phyloP scores from a whole-genome alignment of 2,797 vertebrate species.

The Rhodeus uyekii region DNA sequence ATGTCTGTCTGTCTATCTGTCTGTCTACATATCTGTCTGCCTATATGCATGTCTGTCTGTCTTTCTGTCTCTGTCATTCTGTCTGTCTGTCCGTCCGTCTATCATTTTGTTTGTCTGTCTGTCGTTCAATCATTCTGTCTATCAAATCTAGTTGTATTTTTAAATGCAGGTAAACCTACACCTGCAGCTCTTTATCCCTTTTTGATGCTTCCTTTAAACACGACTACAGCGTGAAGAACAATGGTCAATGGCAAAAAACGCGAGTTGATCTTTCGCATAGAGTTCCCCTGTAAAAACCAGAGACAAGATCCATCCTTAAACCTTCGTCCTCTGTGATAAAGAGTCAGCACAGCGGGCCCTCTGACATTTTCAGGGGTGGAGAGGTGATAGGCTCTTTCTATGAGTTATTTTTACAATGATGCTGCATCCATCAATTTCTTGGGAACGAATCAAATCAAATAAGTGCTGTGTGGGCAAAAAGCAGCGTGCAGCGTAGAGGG shows the following conservation, averaged over 20 bases:
- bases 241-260: neutral
- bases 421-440: conserved; percentile 39
- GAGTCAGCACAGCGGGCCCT: conserved; percentile 1
- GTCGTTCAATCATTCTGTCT: no score
- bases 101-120: fast-evolving
- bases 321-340: conserved; percentile 22
- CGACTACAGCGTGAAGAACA: neutral
- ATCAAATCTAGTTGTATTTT: neutral
- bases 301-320: conserved; percentile 14
- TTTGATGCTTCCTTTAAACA: neutral
- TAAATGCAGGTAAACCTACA: neutral
- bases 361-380: conserved; percentile 33
- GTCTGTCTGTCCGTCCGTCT: fast-evolving
- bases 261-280: neutral
- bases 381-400: conserved; percentile 35
- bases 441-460: conserved; percentile 52
- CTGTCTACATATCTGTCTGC: neutral
- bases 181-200: neutral
- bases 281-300: conserved; percentile 1
- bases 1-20: fast-evolving
- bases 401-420: conserved; percentile 45
- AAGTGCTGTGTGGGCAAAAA: conserved; percentile 47
- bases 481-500: neutral
- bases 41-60: fast-evolving
- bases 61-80: neutral